Base-by-base conservation (phyloP, 2,113 vertebrate genomes). In the Melanerpes aurifrons region DNA sequence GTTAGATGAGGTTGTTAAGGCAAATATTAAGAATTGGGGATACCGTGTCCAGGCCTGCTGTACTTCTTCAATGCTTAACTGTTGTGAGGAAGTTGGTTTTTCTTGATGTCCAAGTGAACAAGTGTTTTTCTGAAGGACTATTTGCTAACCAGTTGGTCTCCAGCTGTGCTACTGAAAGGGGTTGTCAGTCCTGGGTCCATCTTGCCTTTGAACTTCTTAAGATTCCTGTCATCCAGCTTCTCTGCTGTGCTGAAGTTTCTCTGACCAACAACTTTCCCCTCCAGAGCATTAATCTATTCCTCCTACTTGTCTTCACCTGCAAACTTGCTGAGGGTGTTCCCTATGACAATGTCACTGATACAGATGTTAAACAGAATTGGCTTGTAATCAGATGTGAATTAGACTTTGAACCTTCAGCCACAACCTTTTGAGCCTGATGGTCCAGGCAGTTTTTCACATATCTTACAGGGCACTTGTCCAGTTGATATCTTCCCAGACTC, bases 281-380 rank as follows among this genome's bases (percentile, higher is more conserved):
- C 16, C 7, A 59, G 26, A 66, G 22, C 10, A 29, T 40, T 54
- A 61, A 29, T 12, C 53, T 54, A 35, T 61, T 70, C 24, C 13
- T 10, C 11, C 11, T 64, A 8, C 12, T 29, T 64, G 12, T 10
- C 82, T 81, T 87, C 64, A 66, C 20, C 53, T 77, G 37, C 9
- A 56, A 7, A 61, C 26, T 72, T 77, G 37, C 37, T 29, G 66
- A 61, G 11, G 19, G 10, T 66, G 7, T n/a, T 72, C 16, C 28
- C 16, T 12, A 15, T 82, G 47, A 40, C 0, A 0, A 31, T 47
- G 13, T 67, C 21, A 63, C 28, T 31, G 70, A n/a, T 48, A 13
- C 59, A 45, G 57, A 53, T 15, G 15, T 73, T 68, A 68, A 56
- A 48, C 10, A 32, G n/a, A 73, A 67, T 18, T 56, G n/a, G 24